phyloP scores from a whole-genome alignment of 2,797 vertebrate species.

The Craterocephalus amniculus region DNA sequence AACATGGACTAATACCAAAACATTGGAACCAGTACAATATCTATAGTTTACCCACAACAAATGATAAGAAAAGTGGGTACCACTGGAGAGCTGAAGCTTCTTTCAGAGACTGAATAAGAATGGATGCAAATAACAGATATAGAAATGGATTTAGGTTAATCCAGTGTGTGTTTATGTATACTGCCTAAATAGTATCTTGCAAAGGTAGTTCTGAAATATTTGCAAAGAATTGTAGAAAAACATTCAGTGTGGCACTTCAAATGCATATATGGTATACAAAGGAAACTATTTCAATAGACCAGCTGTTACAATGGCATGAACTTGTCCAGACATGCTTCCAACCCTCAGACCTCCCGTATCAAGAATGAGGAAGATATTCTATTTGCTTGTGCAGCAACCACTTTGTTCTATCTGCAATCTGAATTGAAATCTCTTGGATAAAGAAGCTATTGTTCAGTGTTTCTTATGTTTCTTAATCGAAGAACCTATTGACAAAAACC shows the following conservation, averaged over 20 bases:
- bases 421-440: constrained; percentile 6
- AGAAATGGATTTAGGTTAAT: constrained; percentile 5
- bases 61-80: background rate
- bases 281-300: constrained; percentile 23
- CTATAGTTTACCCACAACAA: background rate
- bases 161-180: constrained; percentile 13
- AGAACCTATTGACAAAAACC: constrained; percentile 45
- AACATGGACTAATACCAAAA: too few relatives aligned
- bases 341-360: constrained; percentile 28
- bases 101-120: background rate
- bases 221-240: constrained; percentile 20
- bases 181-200: background rate
- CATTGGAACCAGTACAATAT: too few relatives aligned
- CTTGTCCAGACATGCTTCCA: constrained; percentile 44
- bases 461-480: constrained; percentile 33
- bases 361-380: constrained; percentile 59
- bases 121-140: constrained; percentile 3
- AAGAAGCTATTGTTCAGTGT: constrained; percentile 42
- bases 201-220: constrained; percentile 10
- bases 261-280: constrained; percentile 17
- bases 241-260: constrained; percentile 26
- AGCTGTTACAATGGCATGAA: constrained; percentile 25
- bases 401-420: constrained; percentile 35
- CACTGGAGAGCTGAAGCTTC: background rate
- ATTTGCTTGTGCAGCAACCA: constrained; percentile 32